Percentiles rank a stretch among this genome's conserved stretches.
phyloP scores from a whole-genome alignment of 2,888 invertebrate species.

The Rhagonycha fulva region DNA sequence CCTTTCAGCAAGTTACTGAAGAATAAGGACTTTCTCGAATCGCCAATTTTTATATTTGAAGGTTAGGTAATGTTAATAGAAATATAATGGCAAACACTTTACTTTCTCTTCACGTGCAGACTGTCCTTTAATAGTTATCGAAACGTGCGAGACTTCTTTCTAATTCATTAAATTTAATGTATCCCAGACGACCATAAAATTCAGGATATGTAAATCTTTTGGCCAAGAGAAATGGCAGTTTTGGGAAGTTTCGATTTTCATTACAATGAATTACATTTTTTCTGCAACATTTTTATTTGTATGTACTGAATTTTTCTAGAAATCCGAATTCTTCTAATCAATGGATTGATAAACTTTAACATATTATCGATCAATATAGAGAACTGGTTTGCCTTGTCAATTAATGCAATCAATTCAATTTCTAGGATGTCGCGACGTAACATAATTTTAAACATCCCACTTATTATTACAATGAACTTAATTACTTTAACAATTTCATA shows the following conservation, averaged over 20 bases:
- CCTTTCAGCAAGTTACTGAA: background rate
- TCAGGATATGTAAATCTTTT: no score
- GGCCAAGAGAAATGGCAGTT: no score
- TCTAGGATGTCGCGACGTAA: background rate
- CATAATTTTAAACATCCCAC: background rate
- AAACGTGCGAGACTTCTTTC: background rate
- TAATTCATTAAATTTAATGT: no score
- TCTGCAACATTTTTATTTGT: no score
- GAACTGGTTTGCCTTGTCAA: background rate
- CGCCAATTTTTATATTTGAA: background rate
- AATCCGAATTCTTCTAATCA: background rate
- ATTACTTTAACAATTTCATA: background rate
- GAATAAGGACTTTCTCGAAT: background rate
- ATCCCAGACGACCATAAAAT: no score
- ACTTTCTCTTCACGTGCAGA: background rate
- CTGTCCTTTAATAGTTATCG: background rate
- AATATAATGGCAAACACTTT: background rate
- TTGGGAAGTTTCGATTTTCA: no score
- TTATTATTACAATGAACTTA: background rate
- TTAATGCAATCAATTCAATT: background rate
- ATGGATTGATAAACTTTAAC: background rate
- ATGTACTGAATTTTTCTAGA: no score
- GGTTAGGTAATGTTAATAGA: background rate
- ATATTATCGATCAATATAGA: background rate
- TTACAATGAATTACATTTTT: no score